These are phyloP conservation scores for Engystomops pustulosus DNA, from an alignment of 2,113 vertebrate species.

Conservation along the genomic window DNA sequence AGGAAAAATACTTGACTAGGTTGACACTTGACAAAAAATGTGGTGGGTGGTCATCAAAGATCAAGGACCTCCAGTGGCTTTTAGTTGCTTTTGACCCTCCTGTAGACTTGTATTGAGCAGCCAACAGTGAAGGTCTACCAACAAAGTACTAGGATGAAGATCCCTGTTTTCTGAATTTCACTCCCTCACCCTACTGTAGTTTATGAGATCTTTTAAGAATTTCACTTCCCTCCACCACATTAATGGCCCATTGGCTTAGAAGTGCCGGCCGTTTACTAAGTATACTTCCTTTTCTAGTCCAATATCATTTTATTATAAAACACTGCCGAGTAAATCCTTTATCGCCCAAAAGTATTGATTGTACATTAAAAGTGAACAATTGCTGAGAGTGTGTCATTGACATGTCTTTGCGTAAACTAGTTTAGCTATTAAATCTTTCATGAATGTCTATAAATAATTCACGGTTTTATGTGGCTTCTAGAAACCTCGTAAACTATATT, in stretches of 20 bases:
- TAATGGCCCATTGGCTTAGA: background rate
- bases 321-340: background rate
- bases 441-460: constrained; percentile 47
- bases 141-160: no score
- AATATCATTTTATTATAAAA: background rate
- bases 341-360: constrained; percentile 40
- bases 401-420: constrained; percentile 31
- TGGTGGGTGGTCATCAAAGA: no score
- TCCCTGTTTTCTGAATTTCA: no score
- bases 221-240: background rate
- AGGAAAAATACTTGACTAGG: no score
- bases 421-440: constrained; percentile 45
- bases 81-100: no score
- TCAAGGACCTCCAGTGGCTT: no score
- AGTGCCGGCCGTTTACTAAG: background rate
- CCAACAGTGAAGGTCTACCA: no score
- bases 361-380: constrained; percentile 34
- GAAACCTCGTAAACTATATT: background rate
- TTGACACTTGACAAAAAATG: no score
- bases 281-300: background rate
- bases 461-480: constrained; percentile 17
- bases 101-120: no score
- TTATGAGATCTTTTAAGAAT: no score
- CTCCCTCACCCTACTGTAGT: no score
- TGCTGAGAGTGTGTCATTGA: constrained; percentile 24